These are phyloP conservation scores for Nixonia krombeini DNA, from an alignment of 1,140 invertebrate genomes.

Conservation along the genomic window DNA sequence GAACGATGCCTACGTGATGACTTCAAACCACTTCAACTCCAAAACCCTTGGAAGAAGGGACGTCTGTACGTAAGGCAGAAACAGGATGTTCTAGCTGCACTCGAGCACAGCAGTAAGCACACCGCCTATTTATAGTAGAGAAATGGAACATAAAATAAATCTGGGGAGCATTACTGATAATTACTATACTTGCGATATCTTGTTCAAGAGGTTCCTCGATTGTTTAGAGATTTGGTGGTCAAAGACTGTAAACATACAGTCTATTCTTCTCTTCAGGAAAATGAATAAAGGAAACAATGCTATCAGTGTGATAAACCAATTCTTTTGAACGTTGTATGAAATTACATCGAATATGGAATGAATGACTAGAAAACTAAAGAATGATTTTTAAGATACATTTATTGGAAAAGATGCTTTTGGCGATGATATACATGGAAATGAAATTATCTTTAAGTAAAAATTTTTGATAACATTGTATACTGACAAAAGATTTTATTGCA, in stretches of 20 bases:
- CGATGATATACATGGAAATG: too few relatives aligned
- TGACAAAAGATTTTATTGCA: too few relatives aligned
- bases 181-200: too few relatives aligned
- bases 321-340: background rate
- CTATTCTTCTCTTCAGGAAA: too few relatives aligned
- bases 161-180: background rate
- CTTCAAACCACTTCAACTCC: slow-evolving; percentile 91
- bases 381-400: background rate
- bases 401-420: too few relatives aligned
- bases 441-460: too few relatives aligned
- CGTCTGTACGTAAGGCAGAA: slow-evolving; percentile 91
- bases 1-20: slow-evolving; percentile 94
- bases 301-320: background rate
- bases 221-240: too few relatives aligned
- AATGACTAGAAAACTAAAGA: background rate
- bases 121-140: slow-evolving; percentile 74
- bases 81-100: slow-evolving; percentile 87
- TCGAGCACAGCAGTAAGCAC: slow-evolving; percentile 86
- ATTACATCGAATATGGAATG: background rate
- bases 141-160: slow-evolving; percentile 25
- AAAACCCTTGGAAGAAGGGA: slow-evolving; percentile 96
- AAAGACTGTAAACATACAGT: too few relatives aligned
- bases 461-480: too few relatives aligned
- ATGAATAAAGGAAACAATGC: background rate
- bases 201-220: too few relatives aligned